Base-by-base conservation (phyloP, 92 coral and sea anemone genomes). In the Nematostella vectensis region DNA sequence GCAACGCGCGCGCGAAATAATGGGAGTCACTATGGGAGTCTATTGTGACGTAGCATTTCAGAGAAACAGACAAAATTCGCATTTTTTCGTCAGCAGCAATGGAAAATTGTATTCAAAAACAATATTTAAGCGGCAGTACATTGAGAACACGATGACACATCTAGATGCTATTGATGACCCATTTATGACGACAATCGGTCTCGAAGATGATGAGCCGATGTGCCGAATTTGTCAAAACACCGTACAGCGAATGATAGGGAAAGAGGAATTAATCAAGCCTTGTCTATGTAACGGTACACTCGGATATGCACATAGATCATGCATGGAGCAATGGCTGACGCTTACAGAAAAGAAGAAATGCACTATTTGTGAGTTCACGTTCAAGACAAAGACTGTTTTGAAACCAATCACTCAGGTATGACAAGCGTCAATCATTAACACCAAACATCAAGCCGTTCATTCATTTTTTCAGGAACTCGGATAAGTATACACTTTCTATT, bases 251-350 rank as follows among this genome's bases (percentile, higher is more conserved):
- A 6, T 6, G 15, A 6, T 6, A 33, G 62, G 49, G 1, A 18
- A 22, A 17, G 18, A 16, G 17, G 25, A 39, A 26, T 50, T 65
- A 10, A 28, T 65, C 13, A 40, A 53, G 31, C 71, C 71, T 1
- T 65, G 71, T 49, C 22, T 65, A 25, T 65, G 71, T 11, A 65
- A 45, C 15, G 71, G 71, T 3, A 65, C 71, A 3, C 38, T 65
- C 13, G 71, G 71, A 1, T 25, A 31, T 27, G 71, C 54, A 10
- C 71, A 65, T 31, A 25, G 54, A 31, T 40, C 61, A 8, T 65
- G 71, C 48, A 8, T 65, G 3, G 71, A 65, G 31, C 17, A 16
- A 54, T 65, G 71, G 71, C 54, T 65, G 39, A 65, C 71, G 0
- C 3, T 65, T 6, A 65, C 71, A 1, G 54, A 63, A 16, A 31